Conservation (phyloP, 1,140 invertebrate species). For the Zeugodacus cucurbitae region DNA sequence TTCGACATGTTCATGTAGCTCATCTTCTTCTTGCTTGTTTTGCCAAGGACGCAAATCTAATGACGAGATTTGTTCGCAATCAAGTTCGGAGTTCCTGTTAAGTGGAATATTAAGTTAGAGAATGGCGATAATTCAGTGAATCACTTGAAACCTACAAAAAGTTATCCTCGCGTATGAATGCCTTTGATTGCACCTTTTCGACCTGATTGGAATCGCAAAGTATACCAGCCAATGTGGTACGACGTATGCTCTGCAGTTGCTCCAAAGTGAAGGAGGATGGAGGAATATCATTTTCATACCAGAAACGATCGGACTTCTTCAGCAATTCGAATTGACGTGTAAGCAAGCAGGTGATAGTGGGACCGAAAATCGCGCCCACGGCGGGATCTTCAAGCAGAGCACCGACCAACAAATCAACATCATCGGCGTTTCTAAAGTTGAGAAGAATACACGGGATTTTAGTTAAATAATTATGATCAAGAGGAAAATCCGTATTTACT, state of each 20-base stretch:
- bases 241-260: conserved; percentile 75
- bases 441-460: too few species aligned
- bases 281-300: conserved; percentile 95
- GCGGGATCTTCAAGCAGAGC: conserved; percentile 84
- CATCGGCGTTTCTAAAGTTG: conserved; percentile 73
- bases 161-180: conserved; percentile 87
- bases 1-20: conserved; percentile 56
- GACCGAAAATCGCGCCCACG: conserved; percentile 84
- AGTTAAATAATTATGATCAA: too few species aligned
- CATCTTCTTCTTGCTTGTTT: conserved; percentile 50
- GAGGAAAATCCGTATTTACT: too few species aligned
- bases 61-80: conserved; percentile 77
- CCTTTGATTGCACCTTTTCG: conserved; percentile 80
- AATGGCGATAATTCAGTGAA: background rate
- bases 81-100: conserved; percentile 79
- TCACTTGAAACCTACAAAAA: conserved; percentile 75
- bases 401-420: conserved; percentile 89
- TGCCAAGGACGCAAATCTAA: conserved; percentile 69
- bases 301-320: conserved; percentile 88
- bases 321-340: conserved; percentile 82
- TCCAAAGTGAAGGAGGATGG: conserved; percentile 84
- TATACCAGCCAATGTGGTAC: conserved; percentile 68
- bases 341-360: conserved; percentile 87
- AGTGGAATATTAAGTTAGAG: background rate
- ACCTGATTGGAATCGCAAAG: conserved; percentile 65